phyloP scores from a whole-genome alignment of 2,113 vertebrate genomes.

The Oryzias melastigma region DNA sequence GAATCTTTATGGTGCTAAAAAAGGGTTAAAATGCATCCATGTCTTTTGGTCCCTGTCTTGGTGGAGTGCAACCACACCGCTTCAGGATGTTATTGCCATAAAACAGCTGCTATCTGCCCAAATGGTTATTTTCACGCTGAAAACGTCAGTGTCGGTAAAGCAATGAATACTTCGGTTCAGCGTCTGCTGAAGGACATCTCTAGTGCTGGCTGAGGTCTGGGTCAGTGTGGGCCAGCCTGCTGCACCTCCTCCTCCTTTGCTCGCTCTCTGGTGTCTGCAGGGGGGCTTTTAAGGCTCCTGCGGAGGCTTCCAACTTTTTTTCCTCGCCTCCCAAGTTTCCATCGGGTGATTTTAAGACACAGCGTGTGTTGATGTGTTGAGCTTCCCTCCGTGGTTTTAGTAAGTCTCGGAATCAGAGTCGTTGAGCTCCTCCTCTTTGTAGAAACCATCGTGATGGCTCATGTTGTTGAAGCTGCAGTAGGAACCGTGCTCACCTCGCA shows the following conservation, averaged over 20 bases:
- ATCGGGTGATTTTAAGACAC: conserved; percentile 72
- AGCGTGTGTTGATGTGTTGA: conserved; percentile 55
- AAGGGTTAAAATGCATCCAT: conserved; percentile 60
- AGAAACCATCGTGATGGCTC: conserved; percentile 86
- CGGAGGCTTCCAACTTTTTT: conserved; percentile 40
- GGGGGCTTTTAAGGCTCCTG: conserved; percentile 68
- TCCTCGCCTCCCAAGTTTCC: conserved; percentile 57
- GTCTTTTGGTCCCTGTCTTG: conserved; percentile 71
- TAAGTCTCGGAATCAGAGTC: conserved; percentile 99
- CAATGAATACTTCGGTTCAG: conserved; percentile 55
- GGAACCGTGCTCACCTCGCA: conserved; percentile 88
- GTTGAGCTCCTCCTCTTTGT: conserved; percentile 93
- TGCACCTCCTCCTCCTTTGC: conserved; percentile 50
- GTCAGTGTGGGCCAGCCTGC: conserved; percentile 58
- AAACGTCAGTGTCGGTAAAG: conserved; percentile 47
- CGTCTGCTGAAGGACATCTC: conserved; percentile 62
- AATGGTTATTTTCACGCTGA: conserved; percentile 35
- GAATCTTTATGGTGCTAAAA: conserved; percentile 49
- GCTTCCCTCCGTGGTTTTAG: conserved; percentile 67
- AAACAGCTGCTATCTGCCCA: conserved; percentile 45
- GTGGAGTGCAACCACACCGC: conserved; percentile 56
- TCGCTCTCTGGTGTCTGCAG: conserved; percentile 18
- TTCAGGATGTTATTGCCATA: conserved; percentile 68
- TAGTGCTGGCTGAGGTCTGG: conserved; percentile 62
- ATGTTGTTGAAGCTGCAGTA: conserved; percentile 97